Base-by-base conservation (phyloP, 2,888 invertebrate species). In the Drosophila niveifrons region DNA sequence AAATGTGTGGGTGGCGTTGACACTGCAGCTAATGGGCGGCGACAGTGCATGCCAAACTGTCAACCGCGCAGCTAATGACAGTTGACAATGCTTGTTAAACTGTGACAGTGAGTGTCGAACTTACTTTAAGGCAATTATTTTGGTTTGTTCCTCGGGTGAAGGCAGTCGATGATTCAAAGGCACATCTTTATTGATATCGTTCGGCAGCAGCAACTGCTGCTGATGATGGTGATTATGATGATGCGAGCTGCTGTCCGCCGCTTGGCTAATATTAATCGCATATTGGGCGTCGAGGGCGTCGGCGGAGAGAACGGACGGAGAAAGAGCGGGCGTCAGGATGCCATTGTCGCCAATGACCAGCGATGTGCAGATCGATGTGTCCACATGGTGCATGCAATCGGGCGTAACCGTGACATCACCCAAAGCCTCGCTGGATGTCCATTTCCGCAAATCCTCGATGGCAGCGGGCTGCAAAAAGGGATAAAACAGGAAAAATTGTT, bases 101-200 rank as follows among this genome's bases (percentile, higher is more conserved):
- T 10, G 36, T 46, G 4, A 1, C 28, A 36, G 39, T 46, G 10
- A 2, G 6, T 15, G 9, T 18, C 11, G 50, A 70, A 56, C 94
- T 93, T 93, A 97, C 97, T 96, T 97, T 91, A 96, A 94, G 83
- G 96, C 96, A 91, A 97, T 95, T 84, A 96, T 95, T 92, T 96
- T 95, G 78, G 96, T 94, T 93, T 97, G 97, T 93, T 97, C 97
- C 92, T 97, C 96, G 39, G 97, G 97, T 78, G 97, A 97, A 51
- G 97, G 97, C 89, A 97, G 94, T 91, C 96, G 95, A 93, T 97
- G 97, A 93, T 97, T 96, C 83, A 97, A 95, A 80, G 95, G 96
- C 91, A 93, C 93, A 80, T 92, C 91, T 91, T 92, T 91, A 87
- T 91, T 91, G 83, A 92, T 91, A 84, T 91, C 91, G 82, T 91